These are phyloP conservation scores for Gymnocypris eckloni DNA, from an alignment of 2,797 vertebrate genomes.

Conservation along the genomic window DNA sequence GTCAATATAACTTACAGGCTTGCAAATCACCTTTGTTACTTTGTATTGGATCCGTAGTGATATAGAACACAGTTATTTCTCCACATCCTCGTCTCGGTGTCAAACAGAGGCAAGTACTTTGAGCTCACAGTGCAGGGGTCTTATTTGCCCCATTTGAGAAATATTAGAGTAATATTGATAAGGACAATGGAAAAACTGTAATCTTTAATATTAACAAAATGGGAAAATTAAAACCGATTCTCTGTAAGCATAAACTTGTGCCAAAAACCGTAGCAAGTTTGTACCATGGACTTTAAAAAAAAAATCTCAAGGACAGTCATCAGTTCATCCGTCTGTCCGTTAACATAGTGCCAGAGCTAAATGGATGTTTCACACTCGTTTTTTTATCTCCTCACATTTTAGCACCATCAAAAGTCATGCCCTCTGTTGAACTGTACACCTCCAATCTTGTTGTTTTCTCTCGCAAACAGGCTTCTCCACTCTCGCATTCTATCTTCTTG, in stretches of 20 bases:
- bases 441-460: slow-evolving; percentile 45
- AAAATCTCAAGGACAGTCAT: slow-evolving; percentile 9
- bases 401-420: slow-evolving; percentile 14
- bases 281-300: not conserved
- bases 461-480: slow-evolving; percentile 73
- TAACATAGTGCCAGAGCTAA: slow-evolving; percentile 38
- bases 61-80: slow-evolving; percentile 10
- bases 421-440: slow-evolving; percentile 19
- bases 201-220: slow-evolving; percentile 24
- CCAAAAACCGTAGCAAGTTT: slow-evolving; percentile 3
- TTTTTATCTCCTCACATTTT: not conserved
- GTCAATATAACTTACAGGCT: slow-evolving; percentile 10
- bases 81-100: slow-evolving; percentile 23
- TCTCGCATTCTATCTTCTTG: slow-evolving; percentile 75
- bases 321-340: slow-evolving; percentile 18
- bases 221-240: slow-evolving; percentile 27
- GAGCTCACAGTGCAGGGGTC: slow-evolving; percentile 47
- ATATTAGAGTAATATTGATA: slow-evolving; percentile 11
- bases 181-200: not conserved
- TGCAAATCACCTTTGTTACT: slow-evolving; percentile 2
- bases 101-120: slow-evolving; percentile 30
- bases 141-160: slow-evolving; percentile 9
- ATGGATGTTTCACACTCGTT: not conserved
- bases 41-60: slow-evolving; percentile 19
- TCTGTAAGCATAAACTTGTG: slow-evolving; percentile 21